Evolutionary conservation across 2,113 vertebrate genomes (phyloP).

Genomic region (Corynorhinus townsendii): DNA sequence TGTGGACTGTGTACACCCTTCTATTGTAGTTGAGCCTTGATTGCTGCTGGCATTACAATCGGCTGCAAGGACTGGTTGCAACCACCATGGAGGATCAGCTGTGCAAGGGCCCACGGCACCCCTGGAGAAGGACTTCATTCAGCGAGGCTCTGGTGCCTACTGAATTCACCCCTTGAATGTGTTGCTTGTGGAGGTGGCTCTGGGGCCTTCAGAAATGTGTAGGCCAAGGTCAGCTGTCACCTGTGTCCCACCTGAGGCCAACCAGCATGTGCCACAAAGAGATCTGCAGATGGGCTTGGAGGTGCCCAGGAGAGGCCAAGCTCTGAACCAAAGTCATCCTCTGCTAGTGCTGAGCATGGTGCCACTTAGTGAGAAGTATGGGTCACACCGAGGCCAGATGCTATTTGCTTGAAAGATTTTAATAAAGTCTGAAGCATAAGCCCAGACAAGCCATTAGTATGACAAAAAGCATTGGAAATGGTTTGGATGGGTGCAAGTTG

Average conservation of each 20-base stretch:
- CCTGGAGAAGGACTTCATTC: background rate
- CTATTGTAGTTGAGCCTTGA: background rate
- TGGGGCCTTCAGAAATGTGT: background rate
- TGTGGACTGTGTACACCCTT: background rate
- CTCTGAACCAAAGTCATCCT: background rate
- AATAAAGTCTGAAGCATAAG: background rate
- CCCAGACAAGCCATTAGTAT: background rate
- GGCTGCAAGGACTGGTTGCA: background rate
- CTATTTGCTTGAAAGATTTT: background rate
- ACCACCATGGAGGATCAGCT: background rate
- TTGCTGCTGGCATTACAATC: background rate
- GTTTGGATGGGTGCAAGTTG: background rate
- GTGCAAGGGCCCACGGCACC: background rate
- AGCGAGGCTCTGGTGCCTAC: background rate
- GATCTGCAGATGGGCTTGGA: background rate
- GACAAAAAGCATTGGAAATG: background rate
- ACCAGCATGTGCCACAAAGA: background rate
- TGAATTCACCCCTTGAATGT: background rate
- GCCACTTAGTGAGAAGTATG: background rate
- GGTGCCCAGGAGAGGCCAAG: no score
- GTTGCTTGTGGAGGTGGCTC: background rate
- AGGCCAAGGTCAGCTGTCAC: background rate
- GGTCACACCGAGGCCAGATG: background rate
- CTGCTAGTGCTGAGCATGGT: background rate
- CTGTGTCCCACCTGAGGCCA: background rate